Conservation (phyloP, 2,797 vertebrate species). For the Falco peregrinus region DNA sequence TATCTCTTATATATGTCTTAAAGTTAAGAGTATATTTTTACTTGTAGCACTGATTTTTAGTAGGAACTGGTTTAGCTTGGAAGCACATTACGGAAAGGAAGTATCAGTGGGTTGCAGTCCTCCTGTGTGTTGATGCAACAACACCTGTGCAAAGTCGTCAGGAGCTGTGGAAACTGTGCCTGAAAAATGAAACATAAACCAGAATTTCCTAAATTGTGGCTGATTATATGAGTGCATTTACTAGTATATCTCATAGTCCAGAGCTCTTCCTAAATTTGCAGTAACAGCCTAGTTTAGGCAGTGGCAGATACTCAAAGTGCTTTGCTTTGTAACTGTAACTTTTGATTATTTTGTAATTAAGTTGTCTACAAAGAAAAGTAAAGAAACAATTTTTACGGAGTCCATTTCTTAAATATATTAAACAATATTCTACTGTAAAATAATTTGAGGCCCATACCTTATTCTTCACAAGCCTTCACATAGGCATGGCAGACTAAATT, state of each 20-base stretch:
- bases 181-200: neutral
- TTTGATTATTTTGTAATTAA: neutral
- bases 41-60: neutral
- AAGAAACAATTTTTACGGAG: neutral
- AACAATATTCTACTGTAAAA: neutral
- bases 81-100: neutral
- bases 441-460: neutral
- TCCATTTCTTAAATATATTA: neutral
- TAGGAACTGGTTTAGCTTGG: neutral
- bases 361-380: neutral
- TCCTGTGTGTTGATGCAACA: neutral
- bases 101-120: neutral
- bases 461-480: neutral
- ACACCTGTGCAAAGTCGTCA: neutral
- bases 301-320: neutral
- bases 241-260: neutral
- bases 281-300: neutral
- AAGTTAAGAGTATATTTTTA: neutral
- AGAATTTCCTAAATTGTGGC: neutral
- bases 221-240: neutral
- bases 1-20: neutral
- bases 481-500: neutral
- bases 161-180: neutral
- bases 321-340: neutral
- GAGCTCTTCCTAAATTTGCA: neutral